Evolutionary conservation across 1,140 invertebrate genomes (phyloP).

Genomic region (Sogatella furcifera): DNA sequence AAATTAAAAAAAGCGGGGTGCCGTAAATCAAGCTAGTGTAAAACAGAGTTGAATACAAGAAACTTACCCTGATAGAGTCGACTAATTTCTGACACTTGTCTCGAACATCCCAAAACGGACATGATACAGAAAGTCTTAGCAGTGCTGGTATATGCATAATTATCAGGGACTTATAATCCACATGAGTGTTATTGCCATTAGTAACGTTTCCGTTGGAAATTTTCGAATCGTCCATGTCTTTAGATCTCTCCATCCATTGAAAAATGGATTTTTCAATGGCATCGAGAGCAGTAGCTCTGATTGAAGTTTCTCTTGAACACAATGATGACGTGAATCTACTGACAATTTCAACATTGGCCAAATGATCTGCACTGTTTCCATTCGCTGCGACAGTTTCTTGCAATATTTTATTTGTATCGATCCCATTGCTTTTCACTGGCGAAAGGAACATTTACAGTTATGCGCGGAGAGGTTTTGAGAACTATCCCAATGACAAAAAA

Average conservation of each 20-base stretch:
- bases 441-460: neutral
- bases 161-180: neutral
- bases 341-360: neutral
- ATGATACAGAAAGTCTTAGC: conserved; percentile 2
- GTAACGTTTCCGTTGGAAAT: neutral
- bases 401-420: neutral
- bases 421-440: neutral
- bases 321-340: neutral
- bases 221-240: neutral
- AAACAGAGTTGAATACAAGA: no score
- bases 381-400: neutral
- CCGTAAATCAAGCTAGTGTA: no score
- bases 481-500: neutral
- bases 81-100: neutral
- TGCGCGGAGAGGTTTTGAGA: neutral
- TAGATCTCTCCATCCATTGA: neutral
- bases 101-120: neutral
- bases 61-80: neutral
- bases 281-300: neutral
- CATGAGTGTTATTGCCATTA: neutral
- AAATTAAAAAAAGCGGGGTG: no score
- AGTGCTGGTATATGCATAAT: neutral
- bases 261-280: neutral
- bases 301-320: neutral
- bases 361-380: neutral